These are phyloP conservation scores for Epinotia brunnichana DNA, from an alignment of 2,888 invertebrate species.

Conservation along the genomic window DNA sequence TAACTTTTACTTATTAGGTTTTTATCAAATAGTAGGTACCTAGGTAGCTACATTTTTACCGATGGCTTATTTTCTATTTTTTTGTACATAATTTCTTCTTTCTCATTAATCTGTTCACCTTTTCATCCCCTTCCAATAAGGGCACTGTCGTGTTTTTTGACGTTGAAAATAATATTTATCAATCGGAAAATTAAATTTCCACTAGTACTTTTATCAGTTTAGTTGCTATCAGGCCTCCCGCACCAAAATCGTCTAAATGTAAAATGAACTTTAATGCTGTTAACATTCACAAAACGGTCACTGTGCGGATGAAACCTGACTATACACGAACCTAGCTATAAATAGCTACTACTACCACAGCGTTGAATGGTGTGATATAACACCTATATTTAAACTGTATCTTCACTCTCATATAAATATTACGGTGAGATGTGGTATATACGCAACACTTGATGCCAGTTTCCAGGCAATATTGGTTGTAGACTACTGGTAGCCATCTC, in stretches of 20 bases:
- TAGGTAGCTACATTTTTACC: conserved; percentile 61
- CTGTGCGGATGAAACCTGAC: background rate
- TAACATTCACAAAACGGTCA: background rate
- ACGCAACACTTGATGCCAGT: background rate
- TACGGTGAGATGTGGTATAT: background rate
- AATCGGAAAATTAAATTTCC: background rate
- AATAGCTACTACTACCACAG: background rate
- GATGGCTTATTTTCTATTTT: conserved; percentile 59
- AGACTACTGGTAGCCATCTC: background rate
- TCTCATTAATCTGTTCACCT: conserved; percentile 52
- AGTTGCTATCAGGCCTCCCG: too few relatives aligned
- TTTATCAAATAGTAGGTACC: background rate
- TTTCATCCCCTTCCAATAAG: conserved; percentile 3
- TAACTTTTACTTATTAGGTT: background rate
- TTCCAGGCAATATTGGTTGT: background rate
- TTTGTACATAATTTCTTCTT: conserved; percentile 70
- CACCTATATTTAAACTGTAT: background rate
- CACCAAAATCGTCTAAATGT: background rate
- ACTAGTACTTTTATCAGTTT: background rate
- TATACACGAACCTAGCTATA: background rate
- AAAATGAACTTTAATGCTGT: background rate
- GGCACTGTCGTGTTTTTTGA: background rate
- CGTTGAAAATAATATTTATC: conserved; percentile 1
- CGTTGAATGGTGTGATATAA: background rate
- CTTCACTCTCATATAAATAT: background rate